phyloP scores from a whole-genome alignment of 2,113 vertebrate species.

The Vulpes lagopus region DNA sequence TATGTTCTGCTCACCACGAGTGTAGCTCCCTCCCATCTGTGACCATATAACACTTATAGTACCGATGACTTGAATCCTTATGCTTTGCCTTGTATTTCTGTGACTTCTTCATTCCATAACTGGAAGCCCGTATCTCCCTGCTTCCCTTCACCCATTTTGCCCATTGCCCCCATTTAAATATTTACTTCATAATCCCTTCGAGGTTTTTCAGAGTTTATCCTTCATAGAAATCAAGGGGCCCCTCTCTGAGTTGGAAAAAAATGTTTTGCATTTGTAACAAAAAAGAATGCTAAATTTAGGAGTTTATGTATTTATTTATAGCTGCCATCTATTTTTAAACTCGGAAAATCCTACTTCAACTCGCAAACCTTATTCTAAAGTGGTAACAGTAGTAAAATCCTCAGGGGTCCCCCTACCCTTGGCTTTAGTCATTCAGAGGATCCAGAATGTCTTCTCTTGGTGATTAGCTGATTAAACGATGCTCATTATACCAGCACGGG shows the following conservation, averaged over 20 bases:
- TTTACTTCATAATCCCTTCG: neutral
- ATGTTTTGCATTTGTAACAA: slow-evolving; percentile 57
- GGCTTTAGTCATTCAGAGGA: neutral
- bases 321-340: slow-evolving; percentile 47
- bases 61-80: neutral
- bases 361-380: slow-evolving; percentile 47
- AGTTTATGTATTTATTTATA: slow-evolving; percentile 54
- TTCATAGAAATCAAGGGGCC: slow-evolving; percentile 27
- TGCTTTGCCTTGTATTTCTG: neutral
- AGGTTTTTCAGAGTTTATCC: slow-evolving; percentile 37
- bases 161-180: neutral
- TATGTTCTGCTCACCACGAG: neutral
- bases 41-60: neutral
- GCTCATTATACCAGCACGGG: neutral
- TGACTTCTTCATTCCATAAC: neutral
- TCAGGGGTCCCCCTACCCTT: neutral
- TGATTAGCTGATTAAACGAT: slow-evolving; percentile 12
- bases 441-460: neutral
- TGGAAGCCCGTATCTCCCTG: neutral
- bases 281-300: slow-evolving; percentile 25
- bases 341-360: slow-evolving; percentile 46
- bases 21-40: neutral
- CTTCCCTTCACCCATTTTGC: neutral
- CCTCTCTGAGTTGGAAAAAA: neutral
- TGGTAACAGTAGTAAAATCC: neutral